Base-by-base conservation (phyloP, 2,888 invertebrate genomes). In the Eulithis prunata region DNA sequence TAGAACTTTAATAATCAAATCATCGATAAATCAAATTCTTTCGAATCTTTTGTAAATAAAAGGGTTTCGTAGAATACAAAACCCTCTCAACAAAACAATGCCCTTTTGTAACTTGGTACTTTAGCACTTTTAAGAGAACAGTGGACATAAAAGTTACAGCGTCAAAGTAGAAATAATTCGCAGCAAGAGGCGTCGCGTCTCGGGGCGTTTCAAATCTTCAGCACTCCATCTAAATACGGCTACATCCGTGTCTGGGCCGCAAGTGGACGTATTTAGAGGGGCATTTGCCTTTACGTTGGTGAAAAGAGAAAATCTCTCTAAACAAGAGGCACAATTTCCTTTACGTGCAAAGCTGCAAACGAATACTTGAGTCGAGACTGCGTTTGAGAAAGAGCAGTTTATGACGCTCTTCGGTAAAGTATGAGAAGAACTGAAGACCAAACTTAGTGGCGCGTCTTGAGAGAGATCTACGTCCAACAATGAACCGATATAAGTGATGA, bases 161-260 rank as follows among this genome's bases (percentile, higher is more conserved):
- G 70, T 66, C 62, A 68, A 51, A 87, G 86, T 84, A 78, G 74
- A 78, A 82, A 81, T 80, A 82, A 86, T 85, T 86, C 77, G 84
- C 83, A 80, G 81, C 78, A 81, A 83, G 78, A 76, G 76, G 78
- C 76, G 72, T 70, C 68, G 76, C 78, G 76, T 79, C 71, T 77
- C 69, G 67, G 71, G 69, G 73, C 76, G 76, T 75, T 72, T 75
- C 78, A 73, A 81, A 81, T 81, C 80, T 79, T 81, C 76, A 71
- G 70, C 72, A 74, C 73, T 72, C 77, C 71, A 82, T 71, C 90
- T 91, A 90, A 90, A 86, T 88, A 79, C 74, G 83, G 86, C 85
- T 77, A 85, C 86, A 88, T 87, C 86, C 88, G 86, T 83, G 85
- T 86, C 84, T 86, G 78, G 72, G 76, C 78, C 69, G 57, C 46